A percentile compares a stretch with the other conserved stretches of the same genome.
phyloP scores from a whole-genome alignment of 2,888 invertebrate genomes.

The Microctonus aethiopoides region DNA sequence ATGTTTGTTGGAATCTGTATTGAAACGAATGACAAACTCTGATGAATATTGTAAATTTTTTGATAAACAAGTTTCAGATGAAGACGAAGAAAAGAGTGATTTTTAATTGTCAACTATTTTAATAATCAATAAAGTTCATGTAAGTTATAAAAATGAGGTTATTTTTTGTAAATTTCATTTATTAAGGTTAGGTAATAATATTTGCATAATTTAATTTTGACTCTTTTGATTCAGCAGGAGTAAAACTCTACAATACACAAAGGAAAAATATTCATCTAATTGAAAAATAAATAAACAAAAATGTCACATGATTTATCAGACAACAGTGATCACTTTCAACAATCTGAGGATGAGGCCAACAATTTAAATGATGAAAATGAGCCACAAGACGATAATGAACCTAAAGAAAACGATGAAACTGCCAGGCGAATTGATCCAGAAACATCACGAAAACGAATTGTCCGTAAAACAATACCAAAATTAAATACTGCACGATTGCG shows the following conservation, averaged over 20 bases:
- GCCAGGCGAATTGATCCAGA: conserved; percentile 65
- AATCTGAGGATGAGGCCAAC: conserved; percentile 26
- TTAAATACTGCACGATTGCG: conserved; percentile 79
- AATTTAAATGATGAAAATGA: conserved; percentile 32
- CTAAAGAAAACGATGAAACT: conserved; percentile 45
- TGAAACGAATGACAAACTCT: conserved; percentile 71
- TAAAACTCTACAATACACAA: background rate
- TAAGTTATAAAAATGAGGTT: conserved; percentile 17
- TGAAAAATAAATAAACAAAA: conserved; percentile 2
- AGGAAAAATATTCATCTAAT: background rate
- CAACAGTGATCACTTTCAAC: conserved; percentile 29
- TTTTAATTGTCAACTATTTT: conserved; percentile 26
- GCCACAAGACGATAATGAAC: conserved; percentile 18
- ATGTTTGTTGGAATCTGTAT: conserved; percentile 73
- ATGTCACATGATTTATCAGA: conserved; percentile 35
- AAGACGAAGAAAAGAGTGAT: conserved; percentile 66
- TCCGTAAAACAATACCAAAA: conserved; percentile 76
- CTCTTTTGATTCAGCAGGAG: conserved; percentile 28
- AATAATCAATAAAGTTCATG: background rate
- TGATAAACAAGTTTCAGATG: conserved; percentile 63
- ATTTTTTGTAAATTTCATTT: too few species aligned
- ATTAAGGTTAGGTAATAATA: too few species aligned
- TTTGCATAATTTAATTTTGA: too few species aligned
- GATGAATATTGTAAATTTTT: conserved; percentile 53
- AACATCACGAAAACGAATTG: conserved; percentile 70